Conservation (phyloP, 2,888 invertebrate genomes). For the Dicycla oo region DNA sequence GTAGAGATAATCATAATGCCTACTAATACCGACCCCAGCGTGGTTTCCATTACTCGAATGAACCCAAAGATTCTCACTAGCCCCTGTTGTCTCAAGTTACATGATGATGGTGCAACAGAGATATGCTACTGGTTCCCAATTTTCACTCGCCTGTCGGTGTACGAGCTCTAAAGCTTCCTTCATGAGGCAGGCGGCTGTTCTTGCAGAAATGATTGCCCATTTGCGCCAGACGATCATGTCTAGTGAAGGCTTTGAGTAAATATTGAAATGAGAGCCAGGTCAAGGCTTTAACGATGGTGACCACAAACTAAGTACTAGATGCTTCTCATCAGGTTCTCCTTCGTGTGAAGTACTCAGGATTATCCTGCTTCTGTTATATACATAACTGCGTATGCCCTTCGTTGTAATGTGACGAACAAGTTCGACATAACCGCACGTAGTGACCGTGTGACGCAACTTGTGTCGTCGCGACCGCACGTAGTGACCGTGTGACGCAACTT, state of each 20-base stretch:
- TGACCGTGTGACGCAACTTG: constrained; percentile 34
- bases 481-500: constrained; percentile 34
- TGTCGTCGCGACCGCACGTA: constrained; percentile 26
- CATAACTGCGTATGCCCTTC: not conserved
- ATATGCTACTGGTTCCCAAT: not conserved
- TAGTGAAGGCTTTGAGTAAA: not conserved
- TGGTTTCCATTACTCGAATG: no score
- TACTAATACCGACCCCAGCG: no score
- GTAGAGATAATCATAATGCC: no score
- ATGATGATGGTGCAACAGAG: no score
- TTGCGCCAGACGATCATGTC: not conserved
- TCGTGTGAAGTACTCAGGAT: not conserved
- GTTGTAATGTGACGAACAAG: constrained; percentile 20
- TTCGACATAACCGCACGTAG: constrained; percentile 44
- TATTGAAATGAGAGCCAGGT: not conserved
- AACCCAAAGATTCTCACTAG: no score
- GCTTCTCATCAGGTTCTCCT: not conserved
- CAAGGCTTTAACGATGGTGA: not conserved
- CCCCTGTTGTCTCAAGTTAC: no score
- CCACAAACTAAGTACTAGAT: not conserved
- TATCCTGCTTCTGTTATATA: not conserved
- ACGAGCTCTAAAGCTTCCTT: not conserved
- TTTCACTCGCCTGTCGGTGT: not conserved
- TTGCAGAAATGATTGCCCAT: not conserved
- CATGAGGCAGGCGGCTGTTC: not conserved